Conservation (phyloP, 2,797 vertebrate species). For the Betta splendens region DNA sequence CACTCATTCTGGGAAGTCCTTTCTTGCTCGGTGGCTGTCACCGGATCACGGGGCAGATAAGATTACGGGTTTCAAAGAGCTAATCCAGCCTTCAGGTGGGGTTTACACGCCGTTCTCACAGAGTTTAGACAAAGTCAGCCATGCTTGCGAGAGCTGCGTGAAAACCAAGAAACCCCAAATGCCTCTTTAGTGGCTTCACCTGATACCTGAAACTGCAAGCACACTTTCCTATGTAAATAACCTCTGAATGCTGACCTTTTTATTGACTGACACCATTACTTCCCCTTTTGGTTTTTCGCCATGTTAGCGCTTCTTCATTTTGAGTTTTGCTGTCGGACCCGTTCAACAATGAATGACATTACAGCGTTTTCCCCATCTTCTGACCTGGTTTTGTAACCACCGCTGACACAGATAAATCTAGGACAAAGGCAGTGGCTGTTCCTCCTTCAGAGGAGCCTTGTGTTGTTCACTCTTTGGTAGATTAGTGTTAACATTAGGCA, state of each 20-base stretch:
- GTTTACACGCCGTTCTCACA: constrained; percentile 18
- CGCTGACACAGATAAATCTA: constrained; percentile 3
- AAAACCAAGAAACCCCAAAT: background rate
- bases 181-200: background rate
- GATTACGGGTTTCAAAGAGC: constrained; percentile 39
- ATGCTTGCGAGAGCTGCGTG: background rate
- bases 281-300: background rate
- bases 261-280: background rate
- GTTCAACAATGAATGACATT: background rate
- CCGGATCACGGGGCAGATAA: constrained; percentile 4
- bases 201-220: constrained; percentile 17
- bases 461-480: background rate
- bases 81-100: constrained; percentile 36
- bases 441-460: background rate
- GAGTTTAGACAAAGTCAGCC: constrained; percentile 3
- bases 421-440: constrained; percentile 1
- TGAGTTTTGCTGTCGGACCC: background rate
- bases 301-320: background rate
- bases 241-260: no score
- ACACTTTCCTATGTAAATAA: no score
- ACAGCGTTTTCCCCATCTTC: constrained; percentile 3
- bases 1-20: constrained; percentile 19
- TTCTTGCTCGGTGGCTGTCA: background rate
- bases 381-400: constrained; percentile 11
- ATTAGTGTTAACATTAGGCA: rapidly evolving